phyloP scores from a whole-genome alignment of 2,797 vertebrate species.

The Siniperca undulata region DNA sequence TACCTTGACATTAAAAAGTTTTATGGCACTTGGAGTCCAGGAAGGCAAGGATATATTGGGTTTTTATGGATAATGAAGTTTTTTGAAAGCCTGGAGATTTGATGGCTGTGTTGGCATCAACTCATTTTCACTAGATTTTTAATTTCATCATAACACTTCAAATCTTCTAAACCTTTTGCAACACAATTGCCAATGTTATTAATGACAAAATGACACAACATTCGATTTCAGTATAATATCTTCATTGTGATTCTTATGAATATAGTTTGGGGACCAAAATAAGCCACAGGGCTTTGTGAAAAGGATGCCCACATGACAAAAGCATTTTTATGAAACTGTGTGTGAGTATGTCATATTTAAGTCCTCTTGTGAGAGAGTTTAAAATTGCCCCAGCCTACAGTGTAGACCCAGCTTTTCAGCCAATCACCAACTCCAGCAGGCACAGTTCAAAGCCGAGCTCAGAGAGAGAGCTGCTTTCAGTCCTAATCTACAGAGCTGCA shows the following conservation, averaged over 20 bases:
- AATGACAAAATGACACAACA: neutral
- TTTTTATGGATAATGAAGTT: constrained; percentile 10
- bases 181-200: neutral
- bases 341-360: constrained; percentile 32
- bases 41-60: neutral
- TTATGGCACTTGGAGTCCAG: constrained; percentile 14
- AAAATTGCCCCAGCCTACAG: constrained; percentile 31
- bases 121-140: neutral
- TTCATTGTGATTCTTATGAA: neutral
- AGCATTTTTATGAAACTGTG: constrained; percentile 15
- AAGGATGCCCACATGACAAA: neutral
- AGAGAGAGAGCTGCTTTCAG: constrained; percentile 70
- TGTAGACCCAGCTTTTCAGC: constrained; percentile 34
- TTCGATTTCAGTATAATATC: neutral
- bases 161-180: neutral
- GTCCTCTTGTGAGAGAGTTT: constrained; percentile 36
- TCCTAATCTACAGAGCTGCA: constrained; percentile 82
- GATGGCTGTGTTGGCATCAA: neutral
- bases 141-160: neutral
- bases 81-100: constrained; percentile 16
- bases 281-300: neutral
- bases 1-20: constrained; percentile 8
- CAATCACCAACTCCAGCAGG: constrained; percentile 61
- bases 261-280: neutral
- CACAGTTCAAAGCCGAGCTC: constrained; percentile 69